Conservation (phyloP, 2,797 vertebrate genomes). For the Lophius americanus region DNA sequence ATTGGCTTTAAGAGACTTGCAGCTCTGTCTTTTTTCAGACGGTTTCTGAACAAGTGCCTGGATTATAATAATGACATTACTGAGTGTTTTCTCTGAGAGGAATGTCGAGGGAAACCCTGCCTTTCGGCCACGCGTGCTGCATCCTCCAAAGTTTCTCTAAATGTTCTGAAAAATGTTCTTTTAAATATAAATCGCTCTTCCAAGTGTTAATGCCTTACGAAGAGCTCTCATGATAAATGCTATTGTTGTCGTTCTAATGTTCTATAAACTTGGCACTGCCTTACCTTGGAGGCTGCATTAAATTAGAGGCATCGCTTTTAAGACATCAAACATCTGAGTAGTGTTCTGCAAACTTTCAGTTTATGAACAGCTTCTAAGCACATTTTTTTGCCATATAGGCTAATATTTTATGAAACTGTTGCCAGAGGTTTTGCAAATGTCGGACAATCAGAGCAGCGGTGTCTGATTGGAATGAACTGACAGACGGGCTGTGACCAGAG, state of each 20-base stretch:
- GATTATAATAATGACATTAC: constrained; percentile 57
- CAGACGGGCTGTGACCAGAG: neutral
- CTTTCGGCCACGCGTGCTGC: constrained; percentile 48
- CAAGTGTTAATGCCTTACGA: constrained; percentile 62
- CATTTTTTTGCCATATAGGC: constrained; percentile 17
- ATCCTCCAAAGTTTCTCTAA: constrained; percentile 55
- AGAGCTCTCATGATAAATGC: constrained; percentile 73
- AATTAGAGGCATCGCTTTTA: constrained; percentile 69
- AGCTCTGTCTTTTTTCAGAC: constrained; percentile 52
- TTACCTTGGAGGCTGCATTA: constrained; percentile 57
- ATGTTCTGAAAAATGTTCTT: constrained; percentile 61
- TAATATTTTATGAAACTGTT: constrained; percentile 33
- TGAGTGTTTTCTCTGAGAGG: constrained; percentile 48
- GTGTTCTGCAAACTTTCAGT: constrained; percentile 52
- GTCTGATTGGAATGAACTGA: constrained; percentile 21
- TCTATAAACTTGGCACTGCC: constrained; percentile 62
- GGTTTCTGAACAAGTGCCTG: constrained; percentile 52
- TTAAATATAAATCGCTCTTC: constrained; percentile 69
- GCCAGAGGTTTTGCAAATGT: constrained; percentile 22
- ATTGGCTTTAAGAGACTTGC: constrained; percentile 61
- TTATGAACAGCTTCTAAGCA: constrained; percentile 41
- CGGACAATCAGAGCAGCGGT: constrained; percentile 19
- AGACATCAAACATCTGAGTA: constrained; percentile 51
- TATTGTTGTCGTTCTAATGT: constrained; percentile 67
- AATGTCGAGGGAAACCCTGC: constrained; percentile 60